Base-by-base conservation (phyloP, 2,113 vertebrate species). In the Egretta garzetta region DNA sequence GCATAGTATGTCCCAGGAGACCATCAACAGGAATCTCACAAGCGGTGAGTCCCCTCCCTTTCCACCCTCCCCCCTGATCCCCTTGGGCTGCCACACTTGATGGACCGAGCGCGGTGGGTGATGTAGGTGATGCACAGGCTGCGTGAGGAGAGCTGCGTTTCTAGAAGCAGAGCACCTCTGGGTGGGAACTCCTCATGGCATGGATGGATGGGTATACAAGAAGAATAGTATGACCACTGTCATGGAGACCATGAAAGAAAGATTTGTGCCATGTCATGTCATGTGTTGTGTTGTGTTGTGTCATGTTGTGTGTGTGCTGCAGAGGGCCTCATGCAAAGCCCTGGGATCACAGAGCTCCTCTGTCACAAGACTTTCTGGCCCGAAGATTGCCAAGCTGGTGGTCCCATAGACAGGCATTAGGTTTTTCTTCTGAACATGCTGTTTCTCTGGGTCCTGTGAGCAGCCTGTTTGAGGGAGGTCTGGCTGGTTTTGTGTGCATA, bases 1-100 rank as follows among this genome's bases (percentile, higher is more conserved):
- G 63, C 99, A 99, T 41, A 98, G 98, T 45, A 98, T 99, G 96
- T 99, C 99, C 81, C 99, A 98, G 98, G 98, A 99, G 91, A 99
- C 98, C 96, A 99, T 99, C 91, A 97, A 98, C 96, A 98, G 97
- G 67, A 99, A 98, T 86, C 98, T 99, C 97, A 97, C 98, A 84
- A 90, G 98, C 96, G 99, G 99, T 99, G 97, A 99, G 98, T 96
- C 30, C 21, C 35, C 55, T 80, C 43, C 41, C 35, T 91, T 73
- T 58, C 60, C 30, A 11, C 37, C 71, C 17, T 82, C 8, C 84
- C 24, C 71, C 47, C 12, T 2, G 0, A 27, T 60, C 33, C 86
- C 84, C 13, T 60, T 47, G 86, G 74, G 63, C 59, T 88, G 35
- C 73, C 45, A 18, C 15, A 4, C 17, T 41, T 24, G 27, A 3